Evolutionary conservation across 2,113 vertebrate species (phyloP).

Genomic region (Psilopogon haemacephalus): DNA sequence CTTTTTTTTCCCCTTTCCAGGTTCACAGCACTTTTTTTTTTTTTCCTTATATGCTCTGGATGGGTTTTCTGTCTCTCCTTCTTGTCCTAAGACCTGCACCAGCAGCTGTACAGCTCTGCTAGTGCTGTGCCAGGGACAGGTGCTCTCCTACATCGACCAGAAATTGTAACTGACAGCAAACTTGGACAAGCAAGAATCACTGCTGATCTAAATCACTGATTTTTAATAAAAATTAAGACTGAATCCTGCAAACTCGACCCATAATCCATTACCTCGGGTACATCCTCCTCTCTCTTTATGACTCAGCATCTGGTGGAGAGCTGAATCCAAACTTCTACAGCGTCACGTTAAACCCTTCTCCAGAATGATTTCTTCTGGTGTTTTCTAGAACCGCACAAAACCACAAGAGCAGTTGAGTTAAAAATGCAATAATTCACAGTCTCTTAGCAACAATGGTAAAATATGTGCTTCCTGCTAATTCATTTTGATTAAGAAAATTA

Average conservation of each 20-base stretch:
- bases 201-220: background rate
- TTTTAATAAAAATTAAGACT: background rate
- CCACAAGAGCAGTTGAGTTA: background rate
- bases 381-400: slow-evolving; percentile 30
- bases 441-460: slow-evolving; percentile 10
- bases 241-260: background rate
- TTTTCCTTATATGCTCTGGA: background rate
- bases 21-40: background rate
- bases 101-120: background rate
- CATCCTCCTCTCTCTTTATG: background rate
- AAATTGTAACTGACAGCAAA: background rate
- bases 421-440: slow-evolving; percentile 8
- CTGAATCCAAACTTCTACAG: slow-evolving; percentile 12
- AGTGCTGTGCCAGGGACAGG: background rate
- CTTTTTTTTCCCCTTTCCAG: background rate
- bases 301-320: slow-evolving; percentile 34
- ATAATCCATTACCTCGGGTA: slow-evolving; percentile 24
- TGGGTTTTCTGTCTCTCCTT: background rate
- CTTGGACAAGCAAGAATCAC: background rate
- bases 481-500: slow-evolving; percentile 42
- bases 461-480: background rate
- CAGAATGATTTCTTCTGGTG: background rate
- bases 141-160: background rate
- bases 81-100: background rate
- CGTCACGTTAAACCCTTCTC: background rate